Percentiles rank a stretch among this genome's conserved stretches.
Evolutionary conservation across 1,140 invertebrate genomes (phyloP).

Genomic region (Drosophila malerkotliana): DNA sequence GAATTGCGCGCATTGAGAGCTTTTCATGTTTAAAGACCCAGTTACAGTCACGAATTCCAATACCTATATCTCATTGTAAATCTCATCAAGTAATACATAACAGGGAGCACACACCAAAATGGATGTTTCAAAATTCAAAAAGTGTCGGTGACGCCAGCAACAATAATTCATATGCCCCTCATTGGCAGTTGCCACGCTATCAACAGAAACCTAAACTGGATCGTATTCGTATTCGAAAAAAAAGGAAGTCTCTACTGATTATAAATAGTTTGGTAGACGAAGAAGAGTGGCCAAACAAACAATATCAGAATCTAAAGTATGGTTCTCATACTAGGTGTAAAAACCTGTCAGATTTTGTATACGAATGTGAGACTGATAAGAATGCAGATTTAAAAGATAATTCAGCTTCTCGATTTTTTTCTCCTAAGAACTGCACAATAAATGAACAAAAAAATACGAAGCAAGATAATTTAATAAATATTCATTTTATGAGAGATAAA

Average conservation of each 20-base stretch:
- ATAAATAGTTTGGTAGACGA: constrained; percentile 54
- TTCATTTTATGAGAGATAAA: neutral
- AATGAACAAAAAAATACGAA: constrained; percentile 36
- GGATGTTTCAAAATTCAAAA: constrained; percentile 46
- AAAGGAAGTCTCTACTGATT: constrained; percentile 68
- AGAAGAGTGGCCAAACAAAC: neutral
- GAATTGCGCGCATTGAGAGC: constrained; percentile 69
- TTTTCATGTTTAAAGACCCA: neutral
- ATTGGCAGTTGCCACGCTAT: constrained; percentile 8
- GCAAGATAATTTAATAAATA: neutral
- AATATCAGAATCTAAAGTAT: neutral
- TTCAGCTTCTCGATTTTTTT: constrained; percentile 62
- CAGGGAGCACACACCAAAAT: constrained; percentile 30
- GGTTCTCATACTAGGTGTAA: constrained; percentile 36
- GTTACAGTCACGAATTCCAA: constrained; percentile 46
- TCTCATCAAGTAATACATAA: neutral
- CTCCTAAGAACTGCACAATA: constrained; percentile 37
- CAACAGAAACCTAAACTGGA: constrained; percentile 59
- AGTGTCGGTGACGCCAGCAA: neutral
- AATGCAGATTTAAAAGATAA: constrained; percentile 47
- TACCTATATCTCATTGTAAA: constrained; percentile 42
- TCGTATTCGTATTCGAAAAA: constrained; percentile 73
- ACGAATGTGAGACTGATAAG: neutral
- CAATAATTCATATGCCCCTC: neutral
- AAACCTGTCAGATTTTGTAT: neutral